phyloP scores from a whole-genome alignment of 1,140 invertebrate genomes.

The Hylyphantes graminicola region DNA sequence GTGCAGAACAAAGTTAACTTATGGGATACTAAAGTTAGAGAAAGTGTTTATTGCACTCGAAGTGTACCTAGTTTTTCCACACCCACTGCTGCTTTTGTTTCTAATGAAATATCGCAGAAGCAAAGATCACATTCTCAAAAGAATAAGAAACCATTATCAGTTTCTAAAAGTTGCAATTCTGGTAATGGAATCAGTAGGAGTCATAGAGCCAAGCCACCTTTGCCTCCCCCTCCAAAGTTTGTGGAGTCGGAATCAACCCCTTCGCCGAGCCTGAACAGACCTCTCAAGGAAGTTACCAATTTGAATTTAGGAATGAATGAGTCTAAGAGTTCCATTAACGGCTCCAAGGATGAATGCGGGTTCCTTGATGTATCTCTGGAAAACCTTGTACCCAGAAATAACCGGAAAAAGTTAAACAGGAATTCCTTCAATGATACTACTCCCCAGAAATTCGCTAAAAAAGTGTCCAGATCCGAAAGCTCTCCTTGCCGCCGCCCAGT shows the following conservation, averaged over 20 bases:
- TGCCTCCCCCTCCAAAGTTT: constrained; percentile 47
- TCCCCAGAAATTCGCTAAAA: neutral
- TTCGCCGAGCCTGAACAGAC: neutral
- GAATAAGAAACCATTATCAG: neutral
- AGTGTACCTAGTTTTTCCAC: constrained; percentile 7
- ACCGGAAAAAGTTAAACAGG: neutral
- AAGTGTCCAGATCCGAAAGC: constrained; percentile 38
- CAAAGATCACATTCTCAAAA: neutral
- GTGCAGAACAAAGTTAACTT: constrained; percentile 42
- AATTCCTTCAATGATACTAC: constrained; percentile 24
- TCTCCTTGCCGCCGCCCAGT: constrained; percentile 21
- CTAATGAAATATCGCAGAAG: neutral
- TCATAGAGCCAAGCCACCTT: neutral
- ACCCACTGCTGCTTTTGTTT: neutral
- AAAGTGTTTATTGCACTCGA: neutral
- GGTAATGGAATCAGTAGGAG: neutral
- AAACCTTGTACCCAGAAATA: neutral
- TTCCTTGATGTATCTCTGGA: neutral
- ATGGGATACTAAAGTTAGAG: constrained; percentile 18
- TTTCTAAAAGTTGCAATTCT: constrained; percentile 3
- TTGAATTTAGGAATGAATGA: neutral
- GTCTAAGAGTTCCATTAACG: neutral
- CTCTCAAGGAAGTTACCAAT: constrained; percentile 37
- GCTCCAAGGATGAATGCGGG: neutral
- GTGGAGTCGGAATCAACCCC: neutral